phyloP scores from a whole-genome alignment of 2,797 vertebrate genomes.

The Zalophus californianus region DNA sequence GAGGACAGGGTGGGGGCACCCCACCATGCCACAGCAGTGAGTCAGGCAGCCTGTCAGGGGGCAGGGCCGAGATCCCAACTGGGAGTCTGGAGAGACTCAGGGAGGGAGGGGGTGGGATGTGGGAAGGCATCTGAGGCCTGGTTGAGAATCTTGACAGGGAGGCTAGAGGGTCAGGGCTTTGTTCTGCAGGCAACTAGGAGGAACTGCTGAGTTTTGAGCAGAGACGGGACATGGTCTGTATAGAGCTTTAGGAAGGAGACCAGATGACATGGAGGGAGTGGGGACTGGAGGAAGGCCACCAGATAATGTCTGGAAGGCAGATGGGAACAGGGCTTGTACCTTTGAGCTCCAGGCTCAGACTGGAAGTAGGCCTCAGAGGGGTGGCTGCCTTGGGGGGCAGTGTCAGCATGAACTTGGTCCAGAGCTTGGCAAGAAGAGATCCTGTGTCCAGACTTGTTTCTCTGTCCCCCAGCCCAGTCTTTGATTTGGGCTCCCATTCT shows the following conservation, averaged over 20 bases:
- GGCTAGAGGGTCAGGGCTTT: background rate
- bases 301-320: background rate
- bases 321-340: background rate
- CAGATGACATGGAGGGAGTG: background rate
- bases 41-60: background rate
- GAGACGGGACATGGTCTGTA: background rate
- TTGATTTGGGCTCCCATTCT: background rate
- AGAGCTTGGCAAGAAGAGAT: background rate
- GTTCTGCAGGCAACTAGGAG: background rate
- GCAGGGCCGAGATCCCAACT: background rate
- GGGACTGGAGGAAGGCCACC: background rate
- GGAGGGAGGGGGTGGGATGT: background rate
- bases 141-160: background rate
- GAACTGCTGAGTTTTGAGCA: background rate
- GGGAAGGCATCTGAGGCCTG: background rate
- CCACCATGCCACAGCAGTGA: background rate
- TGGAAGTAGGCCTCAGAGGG: background rate
- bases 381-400: too few relatives aligned
- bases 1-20: background rate
- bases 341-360: background rate
- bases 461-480: background rate
- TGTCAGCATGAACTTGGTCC: background rate
- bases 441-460: background rate
- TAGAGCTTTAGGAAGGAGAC: background rate
- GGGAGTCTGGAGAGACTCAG: fast-evolving